These are phyloP conservation scores for Turritopsis rubra DNA, from an alignment of 30 jellyfish, hydroid and myxozoan species.

Conservation along the genomic window DNA sequence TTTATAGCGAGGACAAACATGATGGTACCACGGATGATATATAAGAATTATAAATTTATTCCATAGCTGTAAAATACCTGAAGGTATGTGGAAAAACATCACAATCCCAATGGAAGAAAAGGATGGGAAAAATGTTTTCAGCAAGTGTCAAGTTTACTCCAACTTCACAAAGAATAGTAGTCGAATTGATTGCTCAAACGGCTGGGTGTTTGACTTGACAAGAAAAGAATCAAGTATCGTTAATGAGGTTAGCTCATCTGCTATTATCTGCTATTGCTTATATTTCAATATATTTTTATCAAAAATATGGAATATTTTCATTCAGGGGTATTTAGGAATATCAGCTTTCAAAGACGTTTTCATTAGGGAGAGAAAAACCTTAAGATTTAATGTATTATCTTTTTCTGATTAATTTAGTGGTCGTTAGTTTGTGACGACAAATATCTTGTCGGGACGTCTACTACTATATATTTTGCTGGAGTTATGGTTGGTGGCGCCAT, in stretches of 20 bases:
- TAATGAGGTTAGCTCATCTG: constrained; percentile 42
- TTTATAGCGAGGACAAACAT: too few species aligned
- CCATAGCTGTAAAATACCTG: constrained; percentile 56
- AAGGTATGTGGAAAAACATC: constrained; percentile 36
- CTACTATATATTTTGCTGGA: constrained; percentile 82
- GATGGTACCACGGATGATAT: too few species aligned
- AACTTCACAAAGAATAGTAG: constrained; percentile 39
- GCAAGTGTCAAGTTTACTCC: constrained; percentile 40
- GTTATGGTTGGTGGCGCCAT: constrained; percentile 88
- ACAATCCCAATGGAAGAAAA: constrained; percentile 51
- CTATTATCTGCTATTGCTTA: not conserved
- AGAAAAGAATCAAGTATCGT: constrained; percentile 56
- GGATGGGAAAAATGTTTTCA: constrained; percentile 48
- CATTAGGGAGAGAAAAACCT: too few species aligned
- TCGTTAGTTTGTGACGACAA: constrained; percentile 68
- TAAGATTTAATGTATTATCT: not conserved
- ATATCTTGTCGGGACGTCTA: constrained; percentile 58
- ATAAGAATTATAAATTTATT: not conserved
- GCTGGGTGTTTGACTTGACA: constrained; percentile 61
- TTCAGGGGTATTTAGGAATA: too few species aligned
- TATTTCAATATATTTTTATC: too few species aligned
- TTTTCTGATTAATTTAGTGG: constrained; percentile 65
- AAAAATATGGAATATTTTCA: too few species aligned
- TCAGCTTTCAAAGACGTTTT: too few species aligned
- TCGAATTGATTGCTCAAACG: constrained; percentile 60